Percentiles rank a stretch among this genome's conserved stretches.
These are phyloP conservation scores for Vollenhovia emeryi DNA, from an alignment of 1,140 invertebrate genomes.

Conservation along the genomic window DNA sequence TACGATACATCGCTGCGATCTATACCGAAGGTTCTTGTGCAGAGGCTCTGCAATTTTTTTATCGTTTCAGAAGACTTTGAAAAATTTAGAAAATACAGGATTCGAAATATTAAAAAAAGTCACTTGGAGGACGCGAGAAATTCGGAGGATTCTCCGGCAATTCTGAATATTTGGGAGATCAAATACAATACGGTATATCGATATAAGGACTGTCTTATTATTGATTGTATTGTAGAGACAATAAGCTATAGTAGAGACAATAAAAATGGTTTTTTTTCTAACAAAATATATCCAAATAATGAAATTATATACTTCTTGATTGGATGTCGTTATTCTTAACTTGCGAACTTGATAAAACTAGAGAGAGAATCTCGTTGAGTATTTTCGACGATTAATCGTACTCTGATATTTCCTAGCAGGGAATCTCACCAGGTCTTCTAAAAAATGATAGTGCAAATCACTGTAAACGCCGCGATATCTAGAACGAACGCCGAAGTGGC, in stretches of 20 bases:
- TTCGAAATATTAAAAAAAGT: neutral
- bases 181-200: neutral
- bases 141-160: neutral
- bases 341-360: neutral
- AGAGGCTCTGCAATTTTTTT: no score
- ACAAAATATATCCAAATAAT: no score
- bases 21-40: no score
- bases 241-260: no score
- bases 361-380: neutral
- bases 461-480: neutral
- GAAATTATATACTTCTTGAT: no score
- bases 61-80: neutral
- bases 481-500: constrained; percentile 16
- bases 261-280: no score
- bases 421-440: neutral
- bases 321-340: no score
- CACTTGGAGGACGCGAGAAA: neutral
- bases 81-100: neutral
- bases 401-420: neutral
- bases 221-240: no score
- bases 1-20: neutral
- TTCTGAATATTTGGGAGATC: neutral
- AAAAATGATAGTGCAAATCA: neutral
- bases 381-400: neutral
- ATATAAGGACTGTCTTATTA: no score